Percentiles rank a stretch among this genome's conserved stretches.
Conservation (phyloP, 2,797 vertebrate species). For the Halcyon chelicuti region DNA sequence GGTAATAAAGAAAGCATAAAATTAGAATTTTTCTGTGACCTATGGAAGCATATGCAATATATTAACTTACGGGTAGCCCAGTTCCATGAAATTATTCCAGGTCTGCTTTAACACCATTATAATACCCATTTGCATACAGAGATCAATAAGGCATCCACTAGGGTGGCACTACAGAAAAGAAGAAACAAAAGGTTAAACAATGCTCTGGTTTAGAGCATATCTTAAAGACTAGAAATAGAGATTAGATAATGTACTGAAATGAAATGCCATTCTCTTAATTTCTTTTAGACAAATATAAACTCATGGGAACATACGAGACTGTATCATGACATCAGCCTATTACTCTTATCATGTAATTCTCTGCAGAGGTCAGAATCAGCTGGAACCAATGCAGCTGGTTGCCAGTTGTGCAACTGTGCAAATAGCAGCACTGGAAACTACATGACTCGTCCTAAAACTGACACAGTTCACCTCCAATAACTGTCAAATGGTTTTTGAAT, state of each 20-base stretch:
- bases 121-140: slow-evolving; percentile 96
- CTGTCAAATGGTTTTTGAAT: not conserved
- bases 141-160: slow-evolving; percentile 95
- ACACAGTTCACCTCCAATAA: not conserved
- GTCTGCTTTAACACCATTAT: slow-evolving; percentile 97
- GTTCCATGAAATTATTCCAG: slow-evolving; percentile 96
- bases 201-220: not conserved
- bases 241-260: not conserved
- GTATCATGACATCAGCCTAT: not conserved
- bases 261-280: not conserved
- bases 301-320: not conserved
- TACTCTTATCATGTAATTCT: not conserved
- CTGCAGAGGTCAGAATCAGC: not conserved
- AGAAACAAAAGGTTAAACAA: not conserved
- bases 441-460: not conserved
- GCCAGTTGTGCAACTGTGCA: not conserved
- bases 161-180: slow-evolving; percentile 87
- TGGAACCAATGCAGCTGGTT: not conserved
- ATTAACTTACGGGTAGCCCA: slow-evolving; percentile 91
- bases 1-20: not conserved
- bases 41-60: not conserved
- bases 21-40: not conserved
- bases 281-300: not conserved
- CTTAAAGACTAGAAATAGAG: not conserved
- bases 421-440: not conserved